phyloP scores from a whole-genome alignment of 2,797 vertebrate species.

The Molossus molossus region DNA sequence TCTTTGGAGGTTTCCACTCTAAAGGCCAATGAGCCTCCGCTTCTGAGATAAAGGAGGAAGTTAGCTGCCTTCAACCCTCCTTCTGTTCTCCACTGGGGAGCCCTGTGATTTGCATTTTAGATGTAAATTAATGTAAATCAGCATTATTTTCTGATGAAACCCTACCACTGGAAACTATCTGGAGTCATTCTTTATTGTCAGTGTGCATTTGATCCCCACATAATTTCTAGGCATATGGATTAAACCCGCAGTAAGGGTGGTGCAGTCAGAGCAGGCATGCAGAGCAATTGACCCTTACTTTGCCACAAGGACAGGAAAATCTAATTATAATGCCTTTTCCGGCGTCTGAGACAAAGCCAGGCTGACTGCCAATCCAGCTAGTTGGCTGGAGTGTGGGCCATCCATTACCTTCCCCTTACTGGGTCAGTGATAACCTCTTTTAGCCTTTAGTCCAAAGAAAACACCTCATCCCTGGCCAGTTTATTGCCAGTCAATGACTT shows the following conservation, averaged over 20 bases:
- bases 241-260: background rate
- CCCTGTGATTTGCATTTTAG: constrained; percentile 78
- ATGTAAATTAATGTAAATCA: constrained; percentile 83
- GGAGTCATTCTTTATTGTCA: constrained; percentile 30
- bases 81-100: constrained; percentile 43
- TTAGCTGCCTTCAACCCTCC: constrained; percentile 14
- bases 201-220: constrained; percentile 28
- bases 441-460: background rate
- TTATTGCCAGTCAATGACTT: background rate
- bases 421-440: background rate
- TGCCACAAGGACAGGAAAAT: background rate
- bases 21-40: constrained; percentile 19
- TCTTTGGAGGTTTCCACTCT: constrained; percentile 36
- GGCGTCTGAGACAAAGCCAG: background rate
- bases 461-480: background rate
- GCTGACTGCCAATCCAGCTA: background rate
- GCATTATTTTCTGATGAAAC: constrained; percentile 71
- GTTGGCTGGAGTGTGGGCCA: background rate
- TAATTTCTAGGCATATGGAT: constrained; percentile 57
- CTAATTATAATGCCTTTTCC: background rate
- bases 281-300: background rate
- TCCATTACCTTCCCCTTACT: background rate
- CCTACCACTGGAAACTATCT: constrained; percentile 30
- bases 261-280: background rate
- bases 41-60: constrained; percentile 56